Conservation (phyloP, 2,797 vertebrate genomes). For the Pitangus sulphuratus region DNA sequence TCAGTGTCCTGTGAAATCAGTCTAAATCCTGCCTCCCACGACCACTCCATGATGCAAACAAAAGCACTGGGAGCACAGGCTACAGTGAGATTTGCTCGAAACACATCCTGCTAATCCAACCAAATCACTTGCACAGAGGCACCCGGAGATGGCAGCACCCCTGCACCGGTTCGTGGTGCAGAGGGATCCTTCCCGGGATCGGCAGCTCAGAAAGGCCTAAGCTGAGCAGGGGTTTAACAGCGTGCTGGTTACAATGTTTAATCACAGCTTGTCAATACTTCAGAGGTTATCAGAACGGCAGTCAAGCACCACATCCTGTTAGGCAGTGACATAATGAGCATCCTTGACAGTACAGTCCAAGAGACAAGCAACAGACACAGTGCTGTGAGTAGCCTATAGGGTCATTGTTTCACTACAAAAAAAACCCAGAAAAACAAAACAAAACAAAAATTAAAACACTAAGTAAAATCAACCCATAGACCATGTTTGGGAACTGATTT, state of each 20-base stretch:
- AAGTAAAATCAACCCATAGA: background rate
- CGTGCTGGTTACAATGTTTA: background rate
- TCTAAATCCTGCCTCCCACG: background rate
- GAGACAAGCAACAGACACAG: background rate
- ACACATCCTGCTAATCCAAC: background rate
- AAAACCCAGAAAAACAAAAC: background rate
- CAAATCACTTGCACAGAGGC: background rate
- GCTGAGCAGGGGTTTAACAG: background rate
- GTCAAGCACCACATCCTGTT: background rate
- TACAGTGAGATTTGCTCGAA: background rate
- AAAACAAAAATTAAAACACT: background rate
- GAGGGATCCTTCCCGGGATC: background rate
- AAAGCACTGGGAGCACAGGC: background rate
- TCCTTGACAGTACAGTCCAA: background rate
- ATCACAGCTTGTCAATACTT: background rate
- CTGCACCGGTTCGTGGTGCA: fast-evolving
- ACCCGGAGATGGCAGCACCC: background rate
- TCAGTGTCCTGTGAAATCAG: background rate
- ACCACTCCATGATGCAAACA: background rate
- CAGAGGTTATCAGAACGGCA: background rate
- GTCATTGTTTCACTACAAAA: background rate
- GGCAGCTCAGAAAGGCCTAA: background rate
- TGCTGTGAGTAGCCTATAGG: background rate
- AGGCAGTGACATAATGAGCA: background rate
- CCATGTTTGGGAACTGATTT: background rate